Percentiles rank a stretch among this genome's conserved stretches.
Evolutionary conservation across 2,797 vertebrate species (phyloP).

Genomic region (Phaenicophaeus curvirostris): DNA sequence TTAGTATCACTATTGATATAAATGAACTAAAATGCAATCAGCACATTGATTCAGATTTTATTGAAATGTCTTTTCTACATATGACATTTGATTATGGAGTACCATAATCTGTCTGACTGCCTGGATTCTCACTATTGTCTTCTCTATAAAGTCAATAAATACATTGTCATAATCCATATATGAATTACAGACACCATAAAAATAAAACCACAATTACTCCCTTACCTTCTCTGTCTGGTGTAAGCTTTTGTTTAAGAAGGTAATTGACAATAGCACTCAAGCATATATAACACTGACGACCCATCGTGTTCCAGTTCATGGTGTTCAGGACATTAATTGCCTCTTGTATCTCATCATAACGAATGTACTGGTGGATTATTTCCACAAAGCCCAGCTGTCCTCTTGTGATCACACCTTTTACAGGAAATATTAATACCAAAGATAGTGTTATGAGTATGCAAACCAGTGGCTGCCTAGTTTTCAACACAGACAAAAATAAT

Average conservation of each 20-base stretch:
- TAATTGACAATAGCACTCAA: constrained; percentile 88
- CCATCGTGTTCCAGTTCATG: constrained; percentile 91
- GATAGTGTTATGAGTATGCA: neutral
- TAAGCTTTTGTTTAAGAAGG: constrained; percentile 90
- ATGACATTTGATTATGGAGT: neutral
- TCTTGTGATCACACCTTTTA: constrained; percentile 84
- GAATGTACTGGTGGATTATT: constrained; percentile 88
- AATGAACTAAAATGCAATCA: neutral
- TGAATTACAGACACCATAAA: neutral
- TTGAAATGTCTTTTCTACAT: neutral
- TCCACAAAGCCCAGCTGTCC: constrained; percentile 83
- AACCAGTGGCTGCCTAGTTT: neutral
- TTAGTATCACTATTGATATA: neutral
- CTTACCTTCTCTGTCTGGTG: constrained; percentile 86
- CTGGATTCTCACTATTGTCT: neutral
- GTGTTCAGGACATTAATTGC: constrained; percentile 87
- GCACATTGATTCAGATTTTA: neutral
- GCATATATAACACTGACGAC: constrained; percentile 83
- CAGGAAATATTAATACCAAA: constrained; percentile 44
- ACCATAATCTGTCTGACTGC: neutral
- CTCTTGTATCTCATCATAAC: constrained; percentile 81
- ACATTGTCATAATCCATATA: neutral
- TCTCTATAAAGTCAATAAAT: neutral
- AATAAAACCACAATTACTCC: neutral
- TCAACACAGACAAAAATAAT: neutral